Evolutionary conservation across 2,113 vertebrate genomes (phyloP), one percentile per base, ranked within the genome.

Genomic region (Bothrops jararaca): DNA sequence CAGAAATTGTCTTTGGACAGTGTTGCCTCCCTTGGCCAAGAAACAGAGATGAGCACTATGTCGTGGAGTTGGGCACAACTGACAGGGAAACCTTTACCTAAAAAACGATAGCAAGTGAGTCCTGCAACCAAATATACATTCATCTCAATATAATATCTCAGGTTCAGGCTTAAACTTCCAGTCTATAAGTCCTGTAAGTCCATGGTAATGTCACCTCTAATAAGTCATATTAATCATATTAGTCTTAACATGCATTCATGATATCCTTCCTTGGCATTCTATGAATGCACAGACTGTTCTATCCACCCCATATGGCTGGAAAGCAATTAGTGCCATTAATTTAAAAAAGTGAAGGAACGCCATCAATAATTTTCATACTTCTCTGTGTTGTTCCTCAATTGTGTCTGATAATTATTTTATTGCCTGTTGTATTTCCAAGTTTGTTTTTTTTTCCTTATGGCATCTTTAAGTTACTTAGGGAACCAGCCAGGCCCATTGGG

Each of bases 191-290:
- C 3, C n/a, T 29, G 53, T 52, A 80, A 48, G 3, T 52, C 10
- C 0, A 52, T 87, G 3, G 12, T 74, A 34, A 90, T 85, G 60
- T 93, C 29, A 94, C 92, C 48, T 89, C 85, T 85, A 93, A 45
- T 5, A 94, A 94, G n/a, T 4, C 54, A 90, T 7, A 91, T 24
- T 94, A 89, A 90, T 93, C 15, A 0, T 52, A 69, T 86, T 60
- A 4, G 12, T 80, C 92, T 92, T 50, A 86, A 80, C 88, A 42
- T 34, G 88, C 9, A 42, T 4, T 90, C 20, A 3, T 89, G 45
- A 89, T 89, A 92, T 89, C 52, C 34, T 56, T 80, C 74, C 60
- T 50, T 92, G 88, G 64, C 39, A 52, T 89, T 50, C 52, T 54
- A 34, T 58, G 89, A 74, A 1, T 26, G 26, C 87, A n/a, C 90